Conservation (phyloP, 2,113 vertebrate genomes). For the Hemiprocne comata region DNA sequence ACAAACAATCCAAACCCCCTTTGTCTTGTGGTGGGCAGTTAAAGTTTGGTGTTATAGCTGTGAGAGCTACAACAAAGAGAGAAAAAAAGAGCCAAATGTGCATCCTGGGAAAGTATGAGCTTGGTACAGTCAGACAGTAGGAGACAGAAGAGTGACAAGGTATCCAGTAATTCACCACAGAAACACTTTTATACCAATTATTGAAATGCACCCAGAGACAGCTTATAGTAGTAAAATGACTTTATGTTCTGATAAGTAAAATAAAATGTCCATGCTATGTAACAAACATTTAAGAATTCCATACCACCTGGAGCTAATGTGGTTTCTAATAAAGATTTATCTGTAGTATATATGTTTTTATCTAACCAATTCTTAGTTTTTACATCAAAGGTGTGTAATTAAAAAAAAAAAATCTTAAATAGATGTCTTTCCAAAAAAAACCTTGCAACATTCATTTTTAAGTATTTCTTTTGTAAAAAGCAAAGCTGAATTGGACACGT, state of each 20-base stretch:
- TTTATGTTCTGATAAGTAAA: conserved; percentile 81
- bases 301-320: conserved; percentile 71
- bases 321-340: conserved; percentile 81
- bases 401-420: conserved; percentile 81
- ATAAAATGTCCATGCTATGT: conserved; percentile 79
- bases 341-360: conserved; percentile 69
- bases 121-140: background rate
- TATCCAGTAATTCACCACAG: background rate
- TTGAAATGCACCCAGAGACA: conserved; percentile 74
- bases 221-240: conserved; percentile 74
- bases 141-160: background rate
- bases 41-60: background rate
- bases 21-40: background rate
- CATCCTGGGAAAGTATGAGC: background rate
- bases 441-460: conserved; percentile 77
- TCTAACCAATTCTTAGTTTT: conserved; percentile 77
- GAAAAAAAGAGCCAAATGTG: background rate
- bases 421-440: conserved; percentile 73
- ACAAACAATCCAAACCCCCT: background rate
- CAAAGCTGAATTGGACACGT: conserved; percentile 82
- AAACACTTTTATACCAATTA: conserved; percentile 24
- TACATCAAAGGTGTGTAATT: conserved; percentile 73
- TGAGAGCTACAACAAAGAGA: too few species aligned
- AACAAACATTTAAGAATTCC: conserved; percentile 72
- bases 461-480: conserved; percentile 76